Conservation (phyloP, 2,797 vertebrate genomes). For the Garrulus glandarius region DNA sequence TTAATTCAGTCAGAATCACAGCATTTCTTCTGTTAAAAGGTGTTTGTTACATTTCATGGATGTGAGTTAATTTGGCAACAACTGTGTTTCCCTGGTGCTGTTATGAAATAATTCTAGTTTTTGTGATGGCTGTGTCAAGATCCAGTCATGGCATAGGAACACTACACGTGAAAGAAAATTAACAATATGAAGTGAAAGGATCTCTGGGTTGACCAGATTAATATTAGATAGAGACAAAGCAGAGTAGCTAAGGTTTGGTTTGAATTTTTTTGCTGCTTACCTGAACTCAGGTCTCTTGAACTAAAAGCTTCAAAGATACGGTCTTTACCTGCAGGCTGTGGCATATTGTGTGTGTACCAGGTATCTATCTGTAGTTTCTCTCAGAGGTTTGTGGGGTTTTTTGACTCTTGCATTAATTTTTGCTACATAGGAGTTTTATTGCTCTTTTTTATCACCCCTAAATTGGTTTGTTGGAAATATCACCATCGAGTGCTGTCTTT, state of each 20-base stretch:
- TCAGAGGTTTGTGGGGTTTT: not conserved
- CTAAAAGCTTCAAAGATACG: not conserved
- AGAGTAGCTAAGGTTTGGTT: not conserved
- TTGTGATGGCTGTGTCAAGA: not conserved
- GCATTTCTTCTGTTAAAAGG: not conserved
- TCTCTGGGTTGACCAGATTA: not conserved
- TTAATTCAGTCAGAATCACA: constrained; percentile 21
- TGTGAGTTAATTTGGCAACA: constrained; percentile 37
- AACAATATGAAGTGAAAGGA: not conserved
- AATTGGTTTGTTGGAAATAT: not conserved
- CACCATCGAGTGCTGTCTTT: not conserved
- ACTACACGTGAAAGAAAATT: not conserved
- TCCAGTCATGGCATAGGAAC: not conserved
- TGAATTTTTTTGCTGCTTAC: not conserved
- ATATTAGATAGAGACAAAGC: not conserved
- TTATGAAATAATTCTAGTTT: not conserved
- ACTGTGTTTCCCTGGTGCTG: not conserved
- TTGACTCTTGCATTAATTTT: not conserved
- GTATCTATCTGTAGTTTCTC: not conserved
- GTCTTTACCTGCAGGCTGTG: not conserved
- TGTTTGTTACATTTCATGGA: not conserved
- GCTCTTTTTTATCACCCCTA: not conserved
- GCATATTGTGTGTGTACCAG: fast-evolving
- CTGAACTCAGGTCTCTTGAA: not conserved
- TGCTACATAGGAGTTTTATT: not conserved